Evolutionary conservation across 2,888 invertebrate species (phyloP).

Genomic region (Drosophila silvestris): DNA sequence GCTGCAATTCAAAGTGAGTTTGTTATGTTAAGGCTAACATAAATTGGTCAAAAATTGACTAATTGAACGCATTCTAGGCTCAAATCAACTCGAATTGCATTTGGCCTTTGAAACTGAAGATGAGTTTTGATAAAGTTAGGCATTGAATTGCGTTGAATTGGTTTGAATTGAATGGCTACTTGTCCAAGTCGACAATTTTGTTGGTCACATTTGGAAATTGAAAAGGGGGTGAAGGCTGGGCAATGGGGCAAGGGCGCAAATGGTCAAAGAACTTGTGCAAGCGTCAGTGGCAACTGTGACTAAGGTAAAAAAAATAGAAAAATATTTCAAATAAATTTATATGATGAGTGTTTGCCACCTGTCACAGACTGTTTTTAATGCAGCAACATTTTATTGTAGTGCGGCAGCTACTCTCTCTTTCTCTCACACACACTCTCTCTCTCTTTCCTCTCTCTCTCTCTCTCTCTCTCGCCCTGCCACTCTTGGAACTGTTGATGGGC

Average conservation of each 20-base stretch:
- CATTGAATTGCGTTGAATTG: not conserved
- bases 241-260: not conserved
- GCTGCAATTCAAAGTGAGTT: not conserved
- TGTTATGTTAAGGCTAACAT: not conserved
- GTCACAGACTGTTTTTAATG: conserved; percentile 4
- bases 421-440: not conserved
- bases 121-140: not conserved
- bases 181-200: not conserved
- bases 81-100: not conserved
- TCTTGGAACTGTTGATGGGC: conserved; percentile 32
- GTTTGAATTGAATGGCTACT: not conserved
- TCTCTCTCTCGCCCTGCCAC: not conserved
- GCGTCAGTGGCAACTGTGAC: conserved; percentile 43
- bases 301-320: conserved; percentile 7
- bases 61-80: not conserved
- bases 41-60: not conserved
- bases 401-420: not conserved
- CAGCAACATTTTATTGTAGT: not conserved
- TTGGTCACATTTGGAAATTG: not conserved
- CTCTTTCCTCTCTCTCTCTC: not conserved
- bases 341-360: conserved; percentile 27
- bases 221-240: not conserved
- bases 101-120: not conserved
- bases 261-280: conserved; percentile 15
- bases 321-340: conserved; percentile 8